A percentile compares a stretch with the other conserved stretches of the same genome.
Evolutionary conservation across 2,888 invertebrate species (phyloP).

Genomic region (Cancer borealis): DNA sequence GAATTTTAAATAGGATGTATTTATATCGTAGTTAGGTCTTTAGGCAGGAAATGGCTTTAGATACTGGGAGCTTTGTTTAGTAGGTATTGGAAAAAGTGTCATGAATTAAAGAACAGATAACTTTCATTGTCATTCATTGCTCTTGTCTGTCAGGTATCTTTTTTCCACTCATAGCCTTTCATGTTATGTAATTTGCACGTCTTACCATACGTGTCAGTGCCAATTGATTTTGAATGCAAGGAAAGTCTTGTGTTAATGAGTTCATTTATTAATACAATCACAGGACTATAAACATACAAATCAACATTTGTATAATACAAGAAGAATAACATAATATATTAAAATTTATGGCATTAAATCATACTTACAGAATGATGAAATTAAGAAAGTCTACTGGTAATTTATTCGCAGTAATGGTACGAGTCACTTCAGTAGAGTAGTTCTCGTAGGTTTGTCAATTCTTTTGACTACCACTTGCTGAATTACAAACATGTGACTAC

Average conservation of each 20-base stretch:
- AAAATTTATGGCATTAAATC: conserved; percentile 71
- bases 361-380: conserved; percentile 53
- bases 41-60: too few relatives aligned
- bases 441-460: not conserved
- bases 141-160: not conserved
- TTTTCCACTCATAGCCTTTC: not conserved
- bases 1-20: too few relatives aligned
- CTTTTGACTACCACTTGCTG: not conserved
- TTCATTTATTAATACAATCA: conserved; percentile 72
- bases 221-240: not conserved
- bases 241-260: not conserved
- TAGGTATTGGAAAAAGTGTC: too few relatives aligned
- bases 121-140: too few relatives aligned
- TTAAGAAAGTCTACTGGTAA: not conserved
- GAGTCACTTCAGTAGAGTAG: not conserved
- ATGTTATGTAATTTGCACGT: not conserved
- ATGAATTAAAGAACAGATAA: too few relatives aligned
- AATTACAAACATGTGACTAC: not conserved
- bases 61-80: too few relatives aligned
- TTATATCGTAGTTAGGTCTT: too few relatives aligned
- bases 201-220: not conserved
- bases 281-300: conserved; percentile 76
- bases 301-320: conserved; percentile 70
- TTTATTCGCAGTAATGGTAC: not conserved
- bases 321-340: conserved; percentile 68